These are phyloP conservation scores for Patella ulyssiponensis DNA, from an alignment of 2,888 invertebrate species.

Conservation along the genomic window DNA sequence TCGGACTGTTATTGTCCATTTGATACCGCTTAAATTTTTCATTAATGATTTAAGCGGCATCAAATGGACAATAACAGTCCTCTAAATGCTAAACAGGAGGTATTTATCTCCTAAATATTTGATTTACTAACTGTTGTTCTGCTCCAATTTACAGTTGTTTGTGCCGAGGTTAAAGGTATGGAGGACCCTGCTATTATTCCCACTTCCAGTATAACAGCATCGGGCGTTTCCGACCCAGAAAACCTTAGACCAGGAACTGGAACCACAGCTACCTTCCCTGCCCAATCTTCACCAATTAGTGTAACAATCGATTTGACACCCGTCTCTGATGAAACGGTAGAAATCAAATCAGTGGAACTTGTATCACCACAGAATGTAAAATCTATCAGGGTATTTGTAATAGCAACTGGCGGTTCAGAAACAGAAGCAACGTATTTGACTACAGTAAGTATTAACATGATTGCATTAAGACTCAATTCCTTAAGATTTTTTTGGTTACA, in stretches of 20 bases:
- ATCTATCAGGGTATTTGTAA: neutral
- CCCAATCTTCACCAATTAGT: neutral
- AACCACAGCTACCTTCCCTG: neutral
- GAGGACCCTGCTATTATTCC: neutral
- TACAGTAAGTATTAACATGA: no score
- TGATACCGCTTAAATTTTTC: no score
- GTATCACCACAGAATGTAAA: neutral
- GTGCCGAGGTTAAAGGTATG: neutral
- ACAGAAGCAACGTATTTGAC: neutral
- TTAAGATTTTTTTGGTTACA: no score
- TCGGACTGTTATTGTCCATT: no score
- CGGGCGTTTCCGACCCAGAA: neutral
- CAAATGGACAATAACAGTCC: no score
- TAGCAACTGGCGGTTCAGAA: neutral
- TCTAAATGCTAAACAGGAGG: no score
- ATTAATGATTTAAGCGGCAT: no score
- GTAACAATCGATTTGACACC: neutral
- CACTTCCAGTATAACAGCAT: neutral
- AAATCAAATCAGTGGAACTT: slow-evolving; percentile 1
- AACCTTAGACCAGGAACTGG: neutral
- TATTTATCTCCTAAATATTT: no score
- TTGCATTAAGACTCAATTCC: no score
- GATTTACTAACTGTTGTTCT: neutral
- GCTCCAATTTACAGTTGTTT: neutral
- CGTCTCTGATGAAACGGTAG: neutral